Base-by-base conservation (phyloP, 2,113 vertebrate species). In the Megaceryle maxima region DNA sequence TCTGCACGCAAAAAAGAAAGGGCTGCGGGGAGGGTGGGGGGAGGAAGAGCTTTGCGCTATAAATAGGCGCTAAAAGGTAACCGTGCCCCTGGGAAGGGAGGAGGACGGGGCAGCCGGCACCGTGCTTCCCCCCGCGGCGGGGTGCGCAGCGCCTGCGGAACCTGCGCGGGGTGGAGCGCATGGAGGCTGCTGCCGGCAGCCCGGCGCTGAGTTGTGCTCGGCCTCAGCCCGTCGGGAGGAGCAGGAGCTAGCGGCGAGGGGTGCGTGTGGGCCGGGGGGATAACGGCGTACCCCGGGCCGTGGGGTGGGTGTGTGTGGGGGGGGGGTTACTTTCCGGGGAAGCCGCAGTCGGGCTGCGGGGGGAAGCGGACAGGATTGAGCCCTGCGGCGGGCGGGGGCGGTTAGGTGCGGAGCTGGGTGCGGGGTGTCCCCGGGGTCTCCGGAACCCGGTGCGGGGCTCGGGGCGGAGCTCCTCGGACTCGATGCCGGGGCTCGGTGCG, bases 11-110 rank as follows among this genome's bases (percentile, higher is more conserved):
- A 74, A 90, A 92, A 80, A 83, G 60, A 94, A 78, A 82, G 83
- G 69, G 87, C 78, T 90, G 92, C 35, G 35, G 74, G 78, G 41
- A 2, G 26, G 35, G 84, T 50, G 25, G 63, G 41, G 64, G 21
- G 44, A n/a, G 66, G 41, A 43, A 67, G 24, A 46, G 67, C 24
- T 77, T 35, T 55, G 69, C 4, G 83, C 87, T 92, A 88, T 88
- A 90, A 96, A 96, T 90, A 90, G 92, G 79, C 33, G 10, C n/a
- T 83, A 46, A 92, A 84, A 94, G 92, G 92, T 96, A 81, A 63
- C 74, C 19, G 50, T 70, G 89, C 56, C 72, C 70, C 44, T 35
- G 51, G 50, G 85, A 84, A 55, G 28, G 76, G 76, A 64, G 77
- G 51, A n/a, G 67, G 56, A 59, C 26, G 75, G 69, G 59, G 85